Evolutionary conservation across 2,113 vertebrate genomes (phyloP).

Genomic region (Tiliqua scincoides): DNA sequence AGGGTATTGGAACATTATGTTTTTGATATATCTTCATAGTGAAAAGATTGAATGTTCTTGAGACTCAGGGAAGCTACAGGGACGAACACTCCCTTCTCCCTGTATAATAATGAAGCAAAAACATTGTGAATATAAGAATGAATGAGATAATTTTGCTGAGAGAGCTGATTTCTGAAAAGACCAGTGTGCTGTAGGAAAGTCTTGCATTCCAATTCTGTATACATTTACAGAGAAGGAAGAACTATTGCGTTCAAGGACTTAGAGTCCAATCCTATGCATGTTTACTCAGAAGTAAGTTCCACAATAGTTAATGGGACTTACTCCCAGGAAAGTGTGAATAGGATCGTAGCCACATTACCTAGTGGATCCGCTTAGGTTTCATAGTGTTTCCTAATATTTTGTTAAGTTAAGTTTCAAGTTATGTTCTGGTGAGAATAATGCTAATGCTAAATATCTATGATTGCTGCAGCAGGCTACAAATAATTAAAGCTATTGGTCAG

Average conservation of each 20-base stretch:
- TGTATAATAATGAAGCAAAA: constrained; percentile 40
- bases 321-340: too few relatives aligned
- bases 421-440: neutral
- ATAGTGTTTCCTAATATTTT: neutral
- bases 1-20: constrained; percentile 17
- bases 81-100: constrained; percentile 29
- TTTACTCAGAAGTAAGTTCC: too few relatives aligned
- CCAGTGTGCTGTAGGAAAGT: neutral
- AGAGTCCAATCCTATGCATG: too few relatives aligned
- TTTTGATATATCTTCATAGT: constrained; percentile 33
- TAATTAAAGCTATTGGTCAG: neutral
- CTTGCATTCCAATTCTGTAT: neutral
- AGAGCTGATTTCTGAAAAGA: constrained; percentile 9
- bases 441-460: neutral
- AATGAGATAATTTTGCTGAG: constrained; percentile 31
- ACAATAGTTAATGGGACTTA: too few relatives aligned
- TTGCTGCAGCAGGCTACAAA: neutral
- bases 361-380: neutral
- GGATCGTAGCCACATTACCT: too few relatives aligned
- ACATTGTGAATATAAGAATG: constrained; percentile 1
- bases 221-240: neutral
- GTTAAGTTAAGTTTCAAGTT: neutral
- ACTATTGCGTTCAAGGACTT: neutral
- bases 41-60: constrained; percentile 25
- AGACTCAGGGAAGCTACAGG: neutral